Evolutionary conservation across 2,113 vertebrate genomes (phyloP).

Genomic region (Murina feae): DNA sequence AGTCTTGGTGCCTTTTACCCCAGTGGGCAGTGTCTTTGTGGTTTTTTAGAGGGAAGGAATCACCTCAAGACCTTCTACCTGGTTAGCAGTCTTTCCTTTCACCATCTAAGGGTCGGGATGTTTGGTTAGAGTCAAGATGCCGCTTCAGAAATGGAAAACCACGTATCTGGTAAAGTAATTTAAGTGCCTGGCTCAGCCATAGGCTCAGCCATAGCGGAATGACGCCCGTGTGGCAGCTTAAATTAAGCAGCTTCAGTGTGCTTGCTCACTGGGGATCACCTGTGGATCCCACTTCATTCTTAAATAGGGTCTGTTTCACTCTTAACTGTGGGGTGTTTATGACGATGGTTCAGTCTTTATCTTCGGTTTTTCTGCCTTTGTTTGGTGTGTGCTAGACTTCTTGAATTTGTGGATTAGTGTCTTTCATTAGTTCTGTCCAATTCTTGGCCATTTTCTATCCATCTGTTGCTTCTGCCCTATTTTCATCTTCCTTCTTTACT

Average conservation of each 20-base stretch:
- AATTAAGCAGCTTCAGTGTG: background rate
- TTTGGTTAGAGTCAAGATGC: background rate
- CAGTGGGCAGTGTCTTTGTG: background rate
- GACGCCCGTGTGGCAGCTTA: background rate
- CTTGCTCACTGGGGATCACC: background rate
- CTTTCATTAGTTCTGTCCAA: slow-evolving; percentile 10
- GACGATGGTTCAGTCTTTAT: background rate
- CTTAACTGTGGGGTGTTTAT: background rate
- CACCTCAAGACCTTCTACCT: background rate
- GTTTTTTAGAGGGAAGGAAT: background rate
- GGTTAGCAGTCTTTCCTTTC: background rate
- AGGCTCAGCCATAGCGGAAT: background rate
- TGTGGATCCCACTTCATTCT: background rate
- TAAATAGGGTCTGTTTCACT: background rate
- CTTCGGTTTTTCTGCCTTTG: background rate
- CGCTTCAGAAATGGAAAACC: slow-evolving; percentile 42
- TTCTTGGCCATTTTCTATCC: background rate
- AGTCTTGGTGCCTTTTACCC: background rate
- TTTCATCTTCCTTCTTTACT: background rate
- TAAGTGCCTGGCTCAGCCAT: background rate
- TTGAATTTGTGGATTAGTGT: background rate
- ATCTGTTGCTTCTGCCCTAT: background rate
- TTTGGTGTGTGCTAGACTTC: background rate
- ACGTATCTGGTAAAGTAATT: background rate
- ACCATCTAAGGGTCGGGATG: background rate